Percentiles rank a stretch among this genome's conserved stretches.
These are phyloP conservation scores for Epistrophe eligans DNA, from an alignment of 2,888 invertebrate species.

Conservation along the genomic window DNA sequence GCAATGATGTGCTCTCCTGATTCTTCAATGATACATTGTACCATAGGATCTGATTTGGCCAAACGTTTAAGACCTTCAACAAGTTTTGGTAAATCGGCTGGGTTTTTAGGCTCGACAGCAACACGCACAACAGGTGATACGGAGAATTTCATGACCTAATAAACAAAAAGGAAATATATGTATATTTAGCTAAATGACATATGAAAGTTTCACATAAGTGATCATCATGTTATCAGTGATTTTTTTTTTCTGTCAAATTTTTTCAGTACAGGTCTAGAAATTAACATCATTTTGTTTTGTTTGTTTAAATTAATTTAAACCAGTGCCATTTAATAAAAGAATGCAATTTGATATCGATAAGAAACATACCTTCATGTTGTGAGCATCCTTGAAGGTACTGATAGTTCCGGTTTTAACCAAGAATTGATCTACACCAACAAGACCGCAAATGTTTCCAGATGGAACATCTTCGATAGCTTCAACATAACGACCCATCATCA, in stretches of 20 bases:
- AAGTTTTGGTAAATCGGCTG: constrained; percentile 99
- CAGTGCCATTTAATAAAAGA: not conserved
- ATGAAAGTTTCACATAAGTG: not conserved
- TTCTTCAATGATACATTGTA: constrained; percentile 99
- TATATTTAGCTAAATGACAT: not conserved
- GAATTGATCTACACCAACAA: constrained; percentile 99
- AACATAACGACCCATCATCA: constrained; percentile 99
- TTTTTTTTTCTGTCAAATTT: constrained; percentile 4
- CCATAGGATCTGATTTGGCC: constrained; percentile 99
- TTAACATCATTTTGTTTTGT: constrained; percentile 36
- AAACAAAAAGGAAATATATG: not conserved
- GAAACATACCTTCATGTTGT: constrained; percentile 94
- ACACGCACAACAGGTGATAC: constrained; percentile 99
- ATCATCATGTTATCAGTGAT: constrained; percentile 55
- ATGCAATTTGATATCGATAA: not conserved
- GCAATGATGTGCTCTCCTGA: constrained; percentile 99
- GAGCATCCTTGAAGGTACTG: constrained; percentile 99
- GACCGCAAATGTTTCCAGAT: constrained; percentile 99
- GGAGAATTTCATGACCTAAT: constrained; percentile 99
- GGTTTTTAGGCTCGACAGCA: constrained; percentile 99
- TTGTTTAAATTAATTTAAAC: no score
- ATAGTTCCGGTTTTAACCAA: constrained; percentile 99
- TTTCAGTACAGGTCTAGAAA: constrained; percentile 36
- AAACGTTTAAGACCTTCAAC: constrained; percentile 99
- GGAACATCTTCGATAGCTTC: constrained; percentile 99